Percentiles rank a stretch among this genome's conserved stretches.
Evolutionary conservation across 1,140 invertebrate genomes (phyloP).

Genomic region (Neodiprion fabricii): DNA sequence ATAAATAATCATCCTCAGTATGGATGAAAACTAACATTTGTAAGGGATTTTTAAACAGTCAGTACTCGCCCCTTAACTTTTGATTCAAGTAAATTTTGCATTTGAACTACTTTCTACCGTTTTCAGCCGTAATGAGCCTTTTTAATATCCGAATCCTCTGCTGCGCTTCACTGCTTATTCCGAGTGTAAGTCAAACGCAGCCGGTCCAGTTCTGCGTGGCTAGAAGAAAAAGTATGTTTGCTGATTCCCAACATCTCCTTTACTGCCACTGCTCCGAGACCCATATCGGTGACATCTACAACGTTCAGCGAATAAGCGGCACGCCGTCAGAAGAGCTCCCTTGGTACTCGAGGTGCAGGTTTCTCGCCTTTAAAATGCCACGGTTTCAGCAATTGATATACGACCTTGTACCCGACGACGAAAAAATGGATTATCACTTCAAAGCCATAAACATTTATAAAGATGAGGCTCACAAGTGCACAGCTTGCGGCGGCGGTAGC

Average conservation of each 20-base stretch:
- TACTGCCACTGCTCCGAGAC: conserved; percentile 30
- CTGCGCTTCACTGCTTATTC: conserved; percentile 56
- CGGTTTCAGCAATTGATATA: conserved; percentile 59
- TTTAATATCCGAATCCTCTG: conserved; percentile 63
- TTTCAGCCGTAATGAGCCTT: conserved; percentile 60
- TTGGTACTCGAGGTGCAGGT: conserved; percentile 62
- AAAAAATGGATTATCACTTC: conserved; percentile 57
- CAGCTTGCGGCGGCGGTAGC: conserved; percentile 57
- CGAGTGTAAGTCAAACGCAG: conserved; percentile 11
- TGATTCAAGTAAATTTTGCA: no score
- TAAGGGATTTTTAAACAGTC: no score
- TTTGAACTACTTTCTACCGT: no score
- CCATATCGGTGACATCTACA: neutral
- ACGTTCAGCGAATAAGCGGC: conserved; percentile 36
- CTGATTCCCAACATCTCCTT: conserved; percentile 40
- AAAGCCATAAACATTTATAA: conserved; percentile 55
- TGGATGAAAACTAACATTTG: no score
- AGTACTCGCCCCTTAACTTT: no score
- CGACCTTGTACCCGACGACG: conserved; percentile 56
- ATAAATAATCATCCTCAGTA: no score
- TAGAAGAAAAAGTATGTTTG: conserved; percentile 36
- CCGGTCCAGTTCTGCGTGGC: conserved; percentile 20
- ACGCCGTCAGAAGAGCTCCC: conserved; percentile 57
- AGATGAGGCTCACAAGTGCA: conserved; percentile 59
- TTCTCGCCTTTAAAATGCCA: conserved; percentile 59